Evolutionary conservation across 2,797 vertebrate genomes (phyloP), one percentile per base, ranked within the genome.

Genomic region (Molossus molossus): DNA sequence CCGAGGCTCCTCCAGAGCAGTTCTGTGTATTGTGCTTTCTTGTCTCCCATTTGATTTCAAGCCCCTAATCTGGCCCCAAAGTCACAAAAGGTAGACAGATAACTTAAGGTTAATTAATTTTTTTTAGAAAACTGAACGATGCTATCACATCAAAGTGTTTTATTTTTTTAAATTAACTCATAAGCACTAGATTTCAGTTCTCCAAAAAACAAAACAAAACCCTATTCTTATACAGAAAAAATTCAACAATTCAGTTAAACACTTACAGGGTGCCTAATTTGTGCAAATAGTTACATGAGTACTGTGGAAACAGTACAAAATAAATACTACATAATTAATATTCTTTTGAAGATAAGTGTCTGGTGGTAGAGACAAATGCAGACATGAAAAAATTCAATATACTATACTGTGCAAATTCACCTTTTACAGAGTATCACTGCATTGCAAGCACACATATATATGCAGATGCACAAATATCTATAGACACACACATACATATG

Each of bases 101-200:
- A 29, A 62, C n/a, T 73, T 67, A 45, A 37, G 9, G 20, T 48
- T 73, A 75, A 57, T 14, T 33, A 15, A n/a, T 87, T 60, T 48
- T 58, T 91, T 79, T 90, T 73, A 67, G 45, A 65, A 80, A 69
- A 65, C 48, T 33, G 92, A 86, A 84, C 75, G 62, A 50, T 50
- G 60, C 27, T 77, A 53, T 60, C n/a, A 64, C 8, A 85, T 81
- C 18, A 55, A 88, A 79, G 17, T 75, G 48, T 88, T 93, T 92
- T 79, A 67, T 53, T 82, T 92, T 75, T 75, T 6, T 55, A 88
- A 91, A 94, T 81, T 76, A 86, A 88, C 89, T 95, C 8, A 53
- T 2, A 81, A 80, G 60, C 9, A 89, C 4, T 77, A 73, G 53
- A 79, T 27, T 81, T 94, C 53, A 79, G 25, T 21, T 87, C 21